Conservation (phyloP, 2,113 vertebrate genomes). For the Globicephala melas region DNA sequence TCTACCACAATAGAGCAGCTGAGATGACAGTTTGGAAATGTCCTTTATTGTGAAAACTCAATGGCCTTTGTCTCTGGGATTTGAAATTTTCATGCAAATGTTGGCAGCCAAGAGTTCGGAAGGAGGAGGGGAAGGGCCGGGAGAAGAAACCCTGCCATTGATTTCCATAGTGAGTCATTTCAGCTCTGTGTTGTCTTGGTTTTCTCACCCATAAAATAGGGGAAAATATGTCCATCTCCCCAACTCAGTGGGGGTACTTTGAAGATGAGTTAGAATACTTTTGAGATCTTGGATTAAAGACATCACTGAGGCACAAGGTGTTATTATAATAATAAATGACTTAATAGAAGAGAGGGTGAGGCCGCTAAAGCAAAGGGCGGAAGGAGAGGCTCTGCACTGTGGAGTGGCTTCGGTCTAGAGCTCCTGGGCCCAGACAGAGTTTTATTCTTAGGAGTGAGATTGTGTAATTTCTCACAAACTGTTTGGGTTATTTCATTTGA, state of each 20-base stretch:
- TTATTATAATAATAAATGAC: conserved; percentile 69
- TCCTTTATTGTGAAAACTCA: conserved; percentile 72
- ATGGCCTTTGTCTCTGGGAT: conserved; percentile 56
- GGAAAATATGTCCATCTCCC: neutral
- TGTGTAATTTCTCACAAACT: neutral
- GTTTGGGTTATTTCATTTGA: neutral
- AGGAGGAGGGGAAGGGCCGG: conserved; percentile 34
- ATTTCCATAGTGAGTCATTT: conserved; percentile 48
- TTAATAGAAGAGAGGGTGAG: conserved; percentile 65
- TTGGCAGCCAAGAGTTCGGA: conserved; percentile 36
- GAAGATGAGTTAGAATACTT: conserved; percentile 44
- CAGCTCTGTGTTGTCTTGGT: conserved; percentile 11
- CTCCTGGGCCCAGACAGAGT: neutral
- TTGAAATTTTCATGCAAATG: conserved; percentile 59
- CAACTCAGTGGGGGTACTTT: neutral
- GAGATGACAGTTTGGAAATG: conserved; percentile 73
- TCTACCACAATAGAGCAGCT: conserved; percentile 65
- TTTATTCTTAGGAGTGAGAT: neutral
- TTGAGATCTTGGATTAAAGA: conserved; percentile 70
- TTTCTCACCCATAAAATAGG: conserved; percentile 61
- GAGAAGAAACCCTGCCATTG: neutral
- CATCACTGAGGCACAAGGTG: conserved; percentile 50
- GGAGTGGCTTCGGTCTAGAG: neutral
- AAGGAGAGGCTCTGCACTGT: neutral
- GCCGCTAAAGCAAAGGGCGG: neutral